phyloP scores from a whole-genome alignment of 2,113 vertebrate genomes.

The Stigmatopora nigra region DNA sequence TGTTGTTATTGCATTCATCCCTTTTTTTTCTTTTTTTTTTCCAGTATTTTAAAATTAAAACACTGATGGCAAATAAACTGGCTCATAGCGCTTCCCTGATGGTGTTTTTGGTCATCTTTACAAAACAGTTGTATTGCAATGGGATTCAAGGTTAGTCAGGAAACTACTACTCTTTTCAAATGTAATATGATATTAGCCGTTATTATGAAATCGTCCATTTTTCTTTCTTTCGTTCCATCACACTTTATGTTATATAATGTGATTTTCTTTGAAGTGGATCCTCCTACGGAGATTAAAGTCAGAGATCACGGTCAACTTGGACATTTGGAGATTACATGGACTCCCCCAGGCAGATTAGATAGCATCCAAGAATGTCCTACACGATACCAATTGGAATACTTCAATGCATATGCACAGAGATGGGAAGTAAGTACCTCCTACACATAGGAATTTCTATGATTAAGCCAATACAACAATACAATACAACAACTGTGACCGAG shows the following conservation, averaged over 20 bases:
- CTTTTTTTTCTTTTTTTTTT: background rate
- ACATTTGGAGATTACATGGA: constrained; percentile 74
- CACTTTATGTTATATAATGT: background rate
- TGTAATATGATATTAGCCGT: background rate
- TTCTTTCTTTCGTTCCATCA: background rate
- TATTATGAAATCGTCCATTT: background rate
- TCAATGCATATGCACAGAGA: constrained; percentile 50
- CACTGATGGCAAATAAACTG: constrained; percentile 23
- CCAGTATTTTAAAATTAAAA: background rate
- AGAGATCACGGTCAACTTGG: constrained; percentile 78
- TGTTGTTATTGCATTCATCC: background rate
- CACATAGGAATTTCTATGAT: background rate
- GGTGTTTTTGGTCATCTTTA: constrained; percentile 28
- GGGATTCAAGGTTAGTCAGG: constrained; percentile 27
- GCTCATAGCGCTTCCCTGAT: constrained; percentile 11
- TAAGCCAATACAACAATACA: background rate
- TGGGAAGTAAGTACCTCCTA: constrained; percentile 73
- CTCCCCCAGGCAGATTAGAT: constrained; percentile 49
- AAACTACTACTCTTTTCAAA: background rate
- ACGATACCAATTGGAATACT: constrained; percentile 74
- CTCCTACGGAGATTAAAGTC: constrained; percentile 73
- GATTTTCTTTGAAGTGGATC: constrained; percentile 65
- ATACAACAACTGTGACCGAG: background rate
- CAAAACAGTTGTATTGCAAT: constrained; percentile 2
- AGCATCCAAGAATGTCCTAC: constrained; percentile 56